A percentile compares a stretch with the other conserved stretches of the same genome.
These are phyloP conservation scores for Sphecodes monilicornis DNA, from an alignment of 2,888 invertebrate genomes.

Conservation along the genomic window DNA sequence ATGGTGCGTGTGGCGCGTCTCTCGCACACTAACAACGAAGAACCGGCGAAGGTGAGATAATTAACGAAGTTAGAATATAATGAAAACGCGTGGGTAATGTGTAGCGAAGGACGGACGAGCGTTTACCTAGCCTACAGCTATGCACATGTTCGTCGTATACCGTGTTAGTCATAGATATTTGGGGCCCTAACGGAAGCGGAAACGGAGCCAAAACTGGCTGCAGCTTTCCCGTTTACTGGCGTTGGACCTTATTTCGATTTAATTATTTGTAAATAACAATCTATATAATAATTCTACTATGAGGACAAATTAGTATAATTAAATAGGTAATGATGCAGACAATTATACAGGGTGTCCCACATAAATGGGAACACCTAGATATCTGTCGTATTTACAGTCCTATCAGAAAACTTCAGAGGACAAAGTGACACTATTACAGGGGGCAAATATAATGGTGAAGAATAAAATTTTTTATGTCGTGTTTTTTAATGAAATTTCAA, in stretches of 20 bases:
- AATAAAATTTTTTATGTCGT: too few species aligned
- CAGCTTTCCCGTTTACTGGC: background rate
- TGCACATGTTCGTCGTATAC: constrained; percentile 23
- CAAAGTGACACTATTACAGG: too few species aligned
- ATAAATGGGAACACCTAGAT: too few species aligned
- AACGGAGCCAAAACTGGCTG: constrained; percentile 24
- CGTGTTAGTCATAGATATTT: constrained; percentile 59
- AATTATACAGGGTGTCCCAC: too few species aligned
- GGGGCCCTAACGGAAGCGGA: constrained; percentile 31
- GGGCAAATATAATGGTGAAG: too few species aligned
- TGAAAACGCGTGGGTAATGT: constrained; percentile 10
- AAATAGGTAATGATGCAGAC: background rate
- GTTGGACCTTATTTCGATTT: background rate
- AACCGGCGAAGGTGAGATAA: constrained; percentile 58
- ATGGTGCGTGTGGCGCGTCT: constrained; percentile 54
- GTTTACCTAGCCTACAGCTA: constrained; percentile 26
- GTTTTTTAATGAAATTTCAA: too few species aligned
- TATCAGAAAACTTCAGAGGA: too few species aligned
- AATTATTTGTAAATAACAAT: background rate
- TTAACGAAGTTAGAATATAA: background rate
- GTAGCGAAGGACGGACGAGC: constrained; percentile 20
- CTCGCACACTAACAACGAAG: constrained; percentile 43
- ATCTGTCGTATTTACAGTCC: too few species aligned
- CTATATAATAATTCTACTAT: background rate
- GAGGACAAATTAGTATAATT: background rate